Base-by-base conservation (phyloP, 2,797 vertebrate species). In the Hafferia zeledoni region DNA sequence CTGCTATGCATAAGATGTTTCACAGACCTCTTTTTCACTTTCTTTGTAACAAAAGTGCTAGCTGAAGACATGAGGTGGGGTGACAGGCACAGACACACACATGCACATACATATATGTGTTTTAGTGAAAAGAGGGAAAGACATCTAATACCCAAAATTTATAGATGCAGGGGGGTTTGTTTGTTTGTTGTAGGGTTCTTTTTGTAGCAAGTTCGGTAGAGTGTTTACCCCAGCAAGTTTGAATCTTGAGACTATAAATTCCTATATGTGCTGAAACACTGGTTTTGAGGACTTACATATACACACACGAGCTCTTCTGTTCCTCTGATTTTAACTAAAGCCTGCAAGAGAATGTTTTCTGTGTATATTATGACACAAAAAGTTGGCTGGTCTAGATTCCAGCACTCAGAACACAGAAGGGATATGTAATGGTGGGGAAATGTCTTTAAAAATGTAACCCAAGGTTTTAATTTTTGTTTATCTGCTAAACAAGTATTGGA, bases 281-380 rank as follows among this genome's bases (percentile, higher is more conserved):
- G n/a, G 12, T 76, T 92, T 75, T 92, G 49, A 92, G 81, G 55
- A 43, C 60, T 90, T n/a, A 39, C 19, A 55, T 47, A 70, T 41
- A n/a, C 17, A 53, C 14, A 53, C 12, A 70, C 13, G 67, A 41
- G 83, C 85, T 76, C 47, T 68, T 89, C 55, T 76, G 31, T 92
- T 93, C 91, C 70, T 91, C 81, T 95, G n/a, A 87, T 93, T 96
- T 92, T 84, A 72, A 79, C 72, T 93, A 93, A 93, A 93, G 41
- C 55, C 68, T 76, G 31, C 77, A 91, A 76, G 70, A 97, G 70
- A 91, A 92, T 90, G 74, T 90, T 70, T 71, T 90, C 23, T 96
- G 64, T 91, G 63, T 33, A 50, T 90, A 63, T 44, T 84, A 64
- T 55, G 28, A 74, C 77, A 88, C 60, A 64, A 76, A 84, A 92